phyloP scores from a whole-genome alignment of 1,140 invertebrate species.

The Glomeris maerens region DNA sequence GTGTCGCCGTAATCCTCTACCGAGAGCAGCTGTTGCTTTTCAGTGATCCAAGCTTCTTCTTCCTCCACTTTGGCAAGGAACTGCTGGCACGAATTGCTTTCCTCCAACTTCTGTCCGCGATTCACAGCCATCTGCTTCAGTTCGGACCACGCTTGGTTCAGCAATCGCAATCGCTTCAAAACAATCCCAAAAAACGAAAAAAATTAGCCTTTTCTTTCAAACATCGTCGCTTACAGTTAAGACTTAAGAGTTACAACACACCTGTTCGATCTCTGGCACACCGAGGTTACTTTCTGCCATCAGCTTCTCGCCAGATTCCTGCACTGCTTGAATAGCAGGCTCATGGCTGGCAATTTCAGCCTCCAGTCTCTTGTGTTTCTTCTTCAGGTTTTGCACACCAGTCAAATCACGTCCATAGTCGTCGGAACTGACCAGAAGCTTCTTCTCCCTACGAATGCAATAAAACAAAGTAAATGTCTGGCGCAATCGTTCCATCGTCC shows the following conservation, averaged over 20 bases:
- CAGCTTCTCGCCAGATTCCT: constrained; percentile 88
- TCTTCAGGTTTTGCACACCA: constrained; percentile 92
- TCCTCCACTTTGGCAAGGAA: constrained; percentile 97
- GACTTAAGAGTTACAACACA: too few species aligned
- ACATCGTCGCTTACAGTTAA: constrained; percentile 34
- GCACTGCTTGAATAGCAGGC: constrained; percentile 90
- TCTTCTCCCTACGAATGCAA: constrained; percentile 63
- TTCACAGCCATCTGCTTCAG: constrained; percentile 73
- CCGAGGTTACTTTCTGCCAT: constrained; percentile 95
- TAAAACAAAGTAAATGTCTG: constrained; percentile 11
- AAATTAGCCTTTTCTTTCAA: too few species aligned
- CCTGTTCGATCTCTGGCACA: constrained; percentile 80
- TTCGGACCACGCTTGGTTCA: constrained; percentile 80
- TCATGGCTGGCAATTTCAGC: constrained; percentile 91
- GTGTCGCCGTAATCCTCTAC: constrained; percentile 96
- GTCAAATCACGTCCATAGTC: constrained; percentile 97
- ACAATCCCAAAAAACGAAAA: too few species aligned
- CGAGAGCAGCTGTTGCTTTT: constrained; percentile 92
- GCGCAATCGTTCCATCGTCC: too few species aligned
- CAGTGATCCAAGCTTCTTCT: constrained; percentile 97
- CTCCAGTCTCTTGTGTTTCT: constrained; percentile 95
- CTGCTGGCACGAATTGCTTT: constrained; percentile 82
- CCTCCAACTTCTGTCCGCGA: constrained; percentile 81
- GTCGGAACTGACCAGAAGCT: constrained; percentile 88
- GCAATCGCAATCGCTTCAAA: constrained; percentile 54